Evolutionary conservation across 2,888 invertebrate genomes (phyloP), one percentile per base, ranked within the genome.

Genomic region (Dione vanillae): DNA sequence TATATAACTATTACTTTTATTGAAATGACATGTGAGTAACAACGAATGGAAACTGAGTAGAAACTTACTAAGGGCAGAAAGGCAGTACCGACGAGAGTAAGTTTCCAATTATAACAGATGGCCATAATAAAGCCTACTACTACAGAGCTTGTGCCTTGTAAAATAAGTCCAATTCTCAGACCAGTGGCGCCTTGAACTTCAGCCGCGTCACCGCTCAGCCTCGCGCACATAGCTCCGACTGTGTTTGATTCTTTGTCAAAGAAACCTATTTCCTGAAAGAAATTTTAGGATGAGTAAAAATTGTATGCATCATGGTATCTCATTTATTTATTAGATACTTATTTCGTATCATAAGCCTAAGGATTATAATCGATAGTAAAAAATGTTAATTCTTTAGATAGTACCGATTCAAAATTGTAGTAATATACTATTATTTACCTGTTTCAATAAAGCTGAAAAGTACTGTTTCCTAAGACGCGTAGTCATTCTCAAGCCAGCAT

Each of bases 401-500:
- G 27, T 27, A 27, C 5, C 27, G 27, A 27, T 5, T 3, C 27
- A 27, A 27, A 27, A 3, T 27, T 27, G 27, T 45, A 47, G 9
- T 7, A 27, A 8, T 10, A 1, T 54, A n/a, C 5, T 47, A n/a
- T 19, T 52, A 45, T 70, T 69, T 76, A 92, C 93, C 82, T 94
- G 96, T 83, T 87, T 93, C 41, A 96, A 78, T 84, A 95, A 90
- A 19, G 94, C 93, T 1, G 85, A 85, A 70, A 93, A 94, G 78
- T 93, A 89, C 79, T 90, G 83, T 79, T 88, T 84, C 69, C 95
- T 87, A 14, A 95, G 81, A 59, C 97, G 90, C 0, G 95, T 93
- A 0, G 97, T 97, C 90, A 97, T 94, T 68, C 94, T 94, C 1
- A 97, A 96, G 0, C 97, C 97, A 0, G 97, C 96, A 35, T 95